Base-by-base conservation (phyloP, 2,113 vertebrate species). In the Ceratotherium simum region DNA sequence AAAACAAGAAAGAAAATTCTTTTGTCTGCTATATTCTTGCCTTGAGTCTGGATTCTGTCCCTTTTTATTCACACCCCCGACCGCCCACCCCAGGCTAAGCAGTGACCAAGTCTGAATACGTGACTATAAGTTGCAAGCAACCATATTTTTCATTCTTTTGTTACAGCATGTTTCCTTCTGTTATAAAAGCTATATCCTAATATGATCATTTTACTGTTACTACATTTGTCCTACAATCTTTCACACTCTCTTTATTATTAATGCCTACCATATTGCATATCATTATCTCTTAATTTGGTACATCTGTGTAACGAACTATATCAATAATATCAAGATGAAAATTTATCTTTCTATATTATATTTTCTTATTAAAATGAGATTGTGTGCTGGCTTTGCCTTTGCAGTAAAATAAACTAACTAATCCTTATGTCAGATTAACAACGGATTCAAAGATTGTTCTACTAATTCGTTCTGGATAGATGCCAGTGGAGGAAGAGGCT, bases 281-380 rank as follows among this genome's bases (percentile, higher is more conserved):
- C 67, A 88, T 93, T 84, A 81, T 85, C 93, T 67, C 78, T 87
- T 97, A 62, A 92, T 36, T 70, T 90, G 64, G 76, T 98, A 95
- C 25, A 86, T 18, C 48, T 76, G 31, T 96, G 39, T 86, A 95
- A 95, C n/a, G 81, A 17, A 46, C 91, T 90, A 83, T 29, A n/a
- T 72, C 94, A 25, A 91, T 91, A 73, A 88, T 46, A 94, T 69
- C n/a, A 96, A 90, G 54, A 96, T 96, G 69, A 94, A 93, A 87
- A 92, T 97, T 18, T 80, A 92, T 89, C 56, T 95, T 62, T 92
- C 56, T 90, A 62, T 82, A 93, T 82, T 36, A 88, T 70, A 76
- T 90, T 89, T 95, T 72, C 67, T 75, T 94, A 90, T 69, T 97
- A 97, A 97, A 82, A 75, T 95, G 95, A 96, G 70, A 93, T 46